Evolutionary conservation across 2,888 invertebrate genomes (phyloP).

Genomic region (Hypolimnas misippus): DNA sequence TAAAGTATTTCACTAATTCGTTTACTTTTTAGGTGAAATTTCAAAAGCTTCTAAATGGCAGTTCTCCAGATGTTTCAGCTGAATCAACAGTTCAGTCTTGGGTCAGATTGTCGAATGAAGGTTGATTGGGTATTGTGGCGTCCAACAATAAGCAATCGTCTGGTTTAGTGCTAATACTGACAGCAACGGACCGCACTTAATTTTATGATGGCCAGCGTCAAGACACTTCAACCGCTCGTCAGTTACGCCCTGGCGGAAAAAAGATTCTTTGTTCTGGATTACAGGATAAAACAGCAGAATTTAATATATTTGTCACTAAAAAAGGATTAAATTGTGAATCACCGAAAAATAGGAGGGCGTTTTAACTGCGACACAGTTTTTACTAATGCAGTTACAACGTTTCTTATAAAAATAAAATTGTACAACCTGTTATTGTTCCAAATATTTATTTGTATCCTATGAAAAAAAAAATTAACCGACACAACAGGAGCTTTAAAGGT

Average conservation of each 20-base stretch:
- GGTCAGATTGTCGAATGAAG: conserved; percentile 52
- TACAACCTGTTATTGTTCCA: neutral
- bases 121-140: conserved; percentile 74
- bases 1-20: conserved; percentile 20
- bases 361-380: no score
- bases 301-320: conserved; percentile 9
- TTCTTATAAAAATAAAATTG: no score
- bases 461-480: no score
- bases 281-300: conserved; percentile 6
- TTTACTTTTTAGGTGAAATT: conserved; percentile 10
- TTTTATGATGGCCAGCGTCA: conserved; percentile 54
- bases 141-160: conserved; percentile 74
- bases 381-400: no score
- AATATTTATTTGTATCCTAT: no score
- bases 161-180: conserved; percentile 59
- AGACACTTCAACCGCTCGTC: conserved; percentile 41
- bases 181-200: conserved; percentile 56
- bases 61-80: conserved; percentile 4
- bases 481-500: no score
- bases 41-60: neutral
- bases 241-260: conserved; percentile 26
- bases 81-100: conserved; percentile 52
- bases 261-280: conserved; percentile 24
- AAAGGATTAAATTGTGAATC: neutral
- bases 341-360: neutral